Evolutionary conservation across 1,140 invertebrate genomes (phyloP).

Genomic region (Drosophila ohnishii): DNA sequence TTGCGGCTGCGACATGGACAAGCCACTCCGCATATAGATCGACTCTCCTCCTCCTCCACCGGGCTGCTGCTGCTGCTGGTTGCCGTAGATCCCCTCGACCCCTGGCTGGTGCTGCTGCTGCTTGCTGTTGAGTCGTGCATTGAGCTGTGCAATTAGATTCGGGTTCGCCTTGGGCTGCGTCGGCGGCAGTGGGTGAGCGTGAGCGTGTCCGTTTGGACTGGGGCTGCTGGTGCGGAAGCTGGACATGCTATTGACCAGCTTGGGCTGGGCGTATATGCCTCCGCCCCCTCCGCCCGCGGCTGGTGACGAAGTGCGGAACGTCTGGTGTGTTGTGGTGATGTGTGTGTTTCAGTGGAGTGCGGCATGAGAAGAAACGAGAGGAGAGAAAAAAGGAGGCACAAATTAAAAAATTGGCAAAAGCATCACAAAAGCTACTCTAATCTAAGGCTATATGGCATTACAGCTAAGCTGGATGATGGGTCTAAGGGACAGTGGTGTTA

Average conservation of each 20-base stretch:
- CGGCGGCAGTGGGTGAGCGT: conserved; percentile 73
- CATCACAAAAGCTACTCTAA: conserved; percentile 30
- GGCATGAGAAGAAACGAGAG: conserved; percentile 35
- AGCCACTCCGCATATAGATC: conserved; percentile 64
- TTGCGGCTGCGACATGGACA: conserved; percentile 68
- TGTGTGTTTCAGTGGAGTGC: conserved; percentile 12
- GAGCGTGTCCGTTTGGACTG: conserved; percentile 72
- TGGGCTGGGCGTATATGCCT: conserved; percentile 82
- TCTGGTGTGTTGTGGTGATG: conserved; percentile 64
- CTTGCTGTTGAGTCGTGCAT: conserved; percentile 78
- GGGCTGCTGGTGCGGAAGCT: conserved; percentile 80
- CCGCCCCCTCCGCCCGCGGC: conserved; percentile 49
- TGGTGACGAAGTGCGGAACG: conserved; percentile 80
- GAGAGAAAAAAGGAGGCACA: conserved; percentile 38
- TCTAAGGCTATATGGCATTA: conserved; percentile 49
- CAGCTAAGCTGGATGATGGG: conserved; percentile 41
- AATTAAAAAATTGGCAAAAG: conserved; percentile 54
- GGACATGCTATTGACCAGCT: conserved; percentile 79
- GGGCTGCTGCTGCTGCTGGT: conserved; percentile 32
- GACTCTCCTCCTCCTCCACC: conserved; percentile 46
- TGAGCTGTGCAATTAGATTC: conserved; percentile 82
- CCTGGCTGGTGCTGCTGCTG: conserved; percentile 64
- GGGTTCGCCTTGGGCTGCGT: conserved; percentile 81
- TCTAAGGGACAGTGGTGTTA: conserved; percentile 28
- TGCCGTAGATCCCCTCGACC: conserved; percentile 74